phyloP scores from a whole-genome alignment of 2,888 invertebrate species.

The Norana najaformis region DNA sequence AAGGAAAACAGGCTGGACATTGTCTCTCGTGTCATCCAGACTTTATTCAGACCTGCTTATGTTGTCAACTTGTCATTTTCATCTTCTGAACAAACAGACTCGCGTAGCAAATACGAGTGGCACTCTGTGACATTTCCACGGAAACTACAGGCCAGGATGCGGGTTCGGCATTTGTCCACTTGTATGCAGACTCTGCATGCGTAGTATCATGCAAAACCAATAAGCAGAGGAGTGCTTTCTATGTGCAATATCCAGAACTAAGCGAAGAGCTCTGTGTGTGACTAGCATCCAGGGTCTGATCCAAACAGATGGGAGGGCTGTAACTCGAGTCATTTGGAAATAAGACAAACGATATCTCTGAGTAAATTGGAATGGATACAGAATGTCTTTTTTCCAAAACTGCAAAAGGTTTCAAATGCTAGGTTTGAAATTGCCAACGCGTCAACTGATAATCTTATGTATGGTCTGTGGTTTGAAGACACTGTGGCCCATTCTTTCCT shows the following conservation, averaged over 20 bases:
- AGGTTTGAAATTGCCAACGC: not conserved
- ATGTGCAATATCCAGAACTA: not conserved
- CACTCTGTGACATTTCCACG: slow-evolving; percentile 7
- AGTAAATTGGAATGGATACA: not conserved
- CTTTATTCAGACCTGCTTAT: not conserved
- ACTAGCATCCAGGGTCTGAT: not conserved
- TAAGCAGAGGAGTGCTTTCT: not conserved
- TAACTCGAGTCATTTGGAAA: not conserved
- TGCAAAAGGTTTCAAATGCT: not conserved
- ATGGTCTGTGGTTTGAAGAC: not conserved
- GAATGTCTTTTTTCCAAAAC: not conserved
- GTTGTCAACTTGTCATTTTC: not conserved
- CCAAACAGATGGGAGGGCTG: not conserved
- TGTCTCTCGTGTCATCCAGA: not conserved
- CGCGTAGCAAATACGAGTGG: not conserved
- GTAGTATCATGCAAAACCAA: not conserved
- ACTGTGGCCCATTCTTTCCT: not conserved
- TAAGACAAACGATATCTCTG: not conserved
- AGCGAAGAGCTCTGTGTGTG: not conserved
- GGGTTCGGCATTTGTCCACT: not conserved
- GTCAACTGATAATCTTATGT: not conserved
- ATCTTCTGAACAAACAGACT: slow-evolving; percentile 1
- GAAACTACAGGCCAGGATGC: not conserved
- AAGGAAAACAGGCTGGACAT: not conserved
- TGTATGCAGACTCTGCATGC: not conserved